A percentile compares a stretch with the other conserved stretches of the same genome.
Conservation (phyloP, 2,888 invertebrate genomes). For the Lissonota sp. region DNA sequence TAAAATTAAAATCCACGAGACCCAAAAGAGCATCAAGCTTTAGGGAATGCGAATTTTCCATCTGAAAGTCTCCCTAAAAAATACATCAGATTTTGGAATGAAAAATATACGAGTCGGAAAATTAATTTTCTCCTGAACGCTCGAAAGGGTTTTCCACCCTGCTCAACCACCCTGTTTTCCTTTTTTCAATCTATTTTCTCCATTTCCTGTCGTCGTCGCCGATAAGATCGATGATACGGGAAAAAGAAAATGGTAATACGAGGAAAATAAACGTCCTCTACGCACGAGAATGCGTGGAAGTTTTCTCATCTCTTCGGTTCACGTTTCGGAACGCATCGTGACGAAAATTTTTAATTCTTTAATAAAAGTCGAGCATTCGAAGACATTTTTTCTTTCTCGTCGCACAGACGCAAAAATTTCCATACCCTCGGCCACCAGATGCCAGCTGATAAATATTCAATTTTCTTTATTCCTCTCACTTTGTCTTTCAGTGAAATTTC, state of each 20-base stretch:
- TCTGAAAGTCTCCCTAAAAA: background rate
- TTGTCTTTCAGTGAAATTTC: background rate
- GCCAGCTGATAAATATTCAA: slow-evolving; percentile 39
- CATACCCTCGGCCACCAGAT: slow-evolving; percentile 22
- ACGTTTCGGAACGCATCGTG: slow-evolving; percentile 46
- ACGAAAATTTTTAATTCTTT: slow-evolving; percentile 60
- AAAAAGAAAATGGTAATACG: slow-evolving; percentile 19
- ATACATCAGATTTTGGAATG: no score
- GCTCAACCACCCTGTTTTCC: no score
- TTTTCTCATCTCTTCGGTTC: slow-evolving; percentile 29
- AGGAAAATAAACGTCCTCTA: slow-evolving; percentile 46
- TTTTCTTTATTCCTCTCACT: background rate
- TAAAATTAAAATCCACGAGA: slow-evolving; percentile 40
- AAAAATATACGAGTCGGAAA: no score
- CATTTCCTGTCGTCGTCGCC: background rate
- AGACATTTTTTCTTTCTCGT: background rate
- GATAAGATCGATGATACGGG: slow-evolving; percentile 35
- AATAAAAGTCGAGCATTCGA: slow-evolving; percentile 44
- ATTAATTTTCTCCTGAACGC: no score
- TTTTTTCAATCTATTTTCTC: slow-evolving; percentile 21
- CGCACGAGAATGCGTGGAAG: slow-evolving; percentile 45
- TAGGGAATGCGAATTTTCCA: background rate
- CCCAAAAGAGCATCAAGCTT: slow-evolving; percentile 17
- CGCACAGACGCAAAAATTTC: slow-evolving; percentile 47
- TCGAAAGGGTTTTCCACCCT: background rate